Conservation (phyloP, 2,888 invertebrate species). For the Acrobasis suavella region DNA sequence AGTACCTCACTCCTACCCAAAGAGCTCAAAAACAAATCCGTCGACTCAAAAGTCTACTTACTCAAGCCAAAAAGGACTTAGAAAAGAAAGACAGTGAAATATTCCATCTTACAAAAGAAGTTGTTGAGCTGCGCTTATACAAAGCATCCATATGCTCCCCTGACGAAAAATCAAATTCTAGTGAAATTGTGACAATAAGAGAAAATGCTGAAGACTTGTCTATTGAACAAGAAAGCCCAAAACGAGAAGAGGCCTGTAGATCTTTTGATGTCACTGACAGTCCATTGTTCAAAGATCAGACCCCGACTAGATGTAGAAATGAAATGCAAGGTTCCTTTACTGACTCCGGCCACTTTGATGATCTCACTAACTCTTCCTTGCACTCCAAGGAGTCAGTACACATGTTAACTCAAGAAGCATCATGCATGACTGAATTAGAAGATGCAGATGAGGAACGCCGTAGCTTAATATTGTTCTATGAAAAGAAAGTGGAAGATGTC, state of each 20-base stretch:
- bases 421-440: slow-evolving; percentile 75
- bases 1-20: slow-evolving; percentile 94
- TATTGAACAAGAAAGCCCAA: slow-evolving; percentile 60
- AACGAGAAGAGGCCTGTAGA: slow-evolving; percentile 63
- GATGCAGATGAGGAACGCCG: slow-evolving; percentile 85
- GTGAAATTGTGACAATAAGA: slow-evolving; percentile 88
- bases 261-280: slow-evolving; percentile 76
- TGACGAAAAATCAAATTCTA: slow-evolving; percentile 90
- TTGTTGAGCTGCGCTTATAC: slow-evolving; percentile 90
- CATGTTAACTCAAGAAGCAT: slow-evolving; percentile 79
- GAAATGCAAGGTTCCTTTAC: slow-evolving; percentile 91
- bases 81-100: slow-evolving; percentile 93
- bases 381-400: slow-evolving; percentile 89
- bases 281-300: slow-evolving; percentile 71
- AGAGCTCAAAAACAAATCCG: slow-evolving; percentile 91
- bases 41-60: slow-evolving; percentile 87
- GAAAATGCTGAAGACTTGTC: slow-evolving; percentile 83
- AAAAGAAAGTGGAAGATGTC: slow-evolving; percentile 88
- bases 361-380: slow-evolving; percentile 88
- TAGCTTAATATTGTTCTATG: slow-evolving; percentile 87
- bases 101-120: slow-evolving; percentile 88
- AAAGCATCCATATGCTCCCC: slow-evolving; percentile 91
- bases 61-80: slow-evolving; percentile 88
- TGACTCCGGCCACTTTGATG: slow-evolving; percentile 94
- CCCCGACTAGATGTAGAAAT: slow-evolving; percentile 71